Base-by-base conservation (phyloP, 2,797 vertebrate genomes). In the Coilia nasus region DNA sequence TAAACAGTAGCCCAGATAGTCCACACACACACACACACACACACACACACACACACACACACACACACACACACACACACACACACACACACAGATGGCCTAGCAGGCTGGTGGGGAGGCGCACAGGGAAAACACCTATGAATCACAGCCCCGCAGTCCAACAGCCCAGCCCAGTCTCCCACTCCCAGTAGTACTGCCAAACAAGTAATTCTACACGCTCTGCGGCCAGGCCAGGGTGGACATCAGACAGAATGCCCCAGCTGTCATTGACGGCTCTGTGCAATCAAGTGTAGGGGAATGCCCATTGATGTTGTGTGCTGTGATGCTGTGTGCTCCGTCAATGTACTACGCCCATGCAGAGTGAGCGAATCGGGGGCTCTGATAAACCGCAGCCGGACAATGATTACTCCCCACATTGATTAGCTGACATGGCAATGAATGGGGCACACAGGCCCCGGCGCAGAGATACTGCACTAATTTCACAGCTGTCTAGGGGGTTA, bases 41-140 rank as follows among this genome's bases (percentile, higher is more conserved):
- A 59, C 25, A 82, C 28, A 35, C n/a, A 17, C 12, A 23, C 9
- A 21, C 25, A 2, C 82, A n/a, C 46, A 84, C 83, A 83, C 60
- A 67, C 82, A 46, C 62, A 78, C 44, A 47, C 82, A 71, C n/a
- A 59, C 31, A 62, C 17, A n/a, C 46, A 84, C 83, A 83, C 60
- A 67, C 82, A 25, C 64, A 57, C 44, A 50, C 62, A 75, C 14
- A 75, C 67, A 75, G 28, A 17, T 75, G 67, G 67, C 67, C 15
- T 75, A 28, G 0, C 62, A 75, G 19, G 67, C 67, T 17, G 14
- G 7, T 7, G 9, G 67, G 28, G 12, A 19, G 31, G 67, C 12
- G 12, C 67, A 35, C 31, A 75, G 4, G 67, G 50, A 54, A 75
- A 19, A 41, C 17, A 17, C 28, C 67, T 75, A 75, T 71, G 67